phyloP scores from a whole-genome alignment of 2,797 vertebrate species.

The Premnoplex brunnescens region DNA sequence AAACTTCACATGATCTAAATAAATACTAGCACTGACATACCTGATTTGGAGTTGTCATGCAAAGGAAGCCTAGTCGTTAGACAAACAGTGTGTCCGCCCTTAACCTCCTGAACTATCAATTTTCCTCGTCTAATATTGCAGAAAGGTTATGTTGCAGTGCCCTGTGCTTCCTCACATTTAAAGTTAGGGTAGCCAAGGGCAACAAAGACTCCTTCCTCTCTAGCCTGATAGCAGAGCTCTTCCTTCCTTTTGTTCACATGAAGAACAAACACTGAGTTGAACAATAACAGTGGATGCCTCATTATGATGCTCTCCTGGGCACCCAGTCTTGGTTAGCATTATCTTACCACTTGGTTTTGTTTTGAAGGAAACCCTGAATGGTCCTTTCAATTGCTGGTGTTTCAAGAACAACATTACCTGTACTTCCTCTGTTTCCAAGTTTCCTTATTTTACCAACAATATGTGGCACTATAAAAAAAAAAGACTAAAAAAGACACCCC shows the following conservation, averaged over 20 bases:
- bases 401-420: conserved; percentile 36
- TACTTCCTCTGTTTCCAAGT: conserved; percentile 28
- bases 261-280: conserved; percentile 69
- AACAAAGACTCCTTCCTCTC: conserved; percentile 77
- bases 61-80: conserved; percentile 3
- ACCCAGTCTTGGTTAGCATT: conserved; percentile 61
- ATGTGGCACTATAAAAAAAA: not conserved
- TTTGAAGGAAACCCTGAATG: conserved; percentile 72
- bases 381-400: conserved; percentile 24
- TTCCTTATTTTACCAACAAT: conserved; percentile 29
- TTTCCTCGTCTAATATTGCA: not conserved
- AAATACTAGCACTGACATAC: not conserved
- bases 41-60: not conserved
- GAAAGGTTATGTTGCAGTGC: conserved; percentile 66
- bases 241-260: conserved; percentile 77
- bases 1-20: not conserved
- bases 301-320: conserved; percentile 63
- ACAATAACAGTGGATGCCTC: conserved; percentile 67
- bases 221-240: conserved; percentile 74
- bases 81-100: not conserved
- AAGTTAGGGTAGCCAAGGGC: conserved; percentile 75
- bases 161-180: conserved; percentile 78
- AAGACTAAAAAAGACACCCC: not conserved
- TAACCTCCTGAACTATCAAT: conserved; percentile 32
- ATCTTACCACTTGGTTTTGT: conserved; percentile 69